A percentile compares a stretch with the other conserved stretches of the same genome.
Evolutionary conservation across 2,888 invertebrate species (phyloP).

Genomic region (Tillus elongatus): DNA sequence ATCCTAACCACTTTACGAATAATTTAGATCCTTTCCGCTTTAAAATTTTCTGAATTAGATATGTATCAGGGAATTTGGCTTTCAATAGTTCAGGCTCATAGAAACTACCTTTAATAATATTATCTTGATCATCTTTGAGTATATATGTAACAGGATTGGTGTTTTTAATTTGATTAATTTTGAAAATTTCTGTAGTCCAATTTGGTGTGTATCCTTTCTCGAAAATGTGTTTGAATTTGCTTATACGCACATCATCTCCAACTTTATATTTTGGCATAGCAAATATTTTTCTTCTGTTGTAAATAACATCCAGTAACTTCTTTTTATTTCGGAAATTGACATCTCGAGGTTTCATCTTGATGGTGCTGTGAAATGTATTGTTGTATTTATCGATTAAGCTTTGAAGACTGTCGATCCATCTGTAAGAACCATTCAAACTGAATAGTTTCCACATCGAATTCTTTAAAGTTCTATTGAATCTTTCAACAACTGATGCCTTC

Average conservation of each 20-base stretch:
- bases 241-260: slow-evolving; percentile 29
- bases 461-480: slow-evolving; percentile 22
- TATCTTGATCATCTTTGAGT: slow-evolving; percentile 21
- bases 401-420: slow-evolving; percentile 23
- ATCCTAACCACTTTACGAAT: slow-evolving; percentile 24
- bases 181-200: too few species aligned
- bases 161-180: too few species aligned
- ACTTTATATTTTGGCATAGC: slow-evolving; percentile 19
- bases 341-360: slow-evolving; percentile 11
- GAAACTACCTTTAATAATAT: slow-evolving; percentile 28
- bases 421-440: slow-evolving; percentile 21
- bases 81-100: slow-evolving; percentile 27
- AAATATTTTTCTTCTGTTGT: slow-evolving; percentile 19
- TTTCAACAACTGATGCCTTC: slow-evolving; percentile 21
- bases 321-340: slow-evolving; percentile 11
- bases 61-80: slow-evolving; percentile 24
- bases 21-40: slow-evolving; percentile 16
- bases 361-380: slow-evolving; percentile 13
- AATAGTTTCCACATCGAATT: slow-evolving; percentile 24
- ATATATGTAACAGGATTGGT: too few species aligned
- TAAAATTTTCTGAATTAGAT: slow-evolving; percentile 27
- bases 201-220: slow-evolving; percentile 32
- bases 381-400: slow-evolving; percentile 15
- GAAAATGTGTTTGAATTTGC: slow-evolving; percentile 27
- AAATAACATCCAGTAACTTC: slow-evolving; percentile 16